Evolutionary conservation across 2,888 invertebrate species (phyloP), one percentile per base, ranked within the genome.

Genomic region (Eretmocerus hayati): DNA sequence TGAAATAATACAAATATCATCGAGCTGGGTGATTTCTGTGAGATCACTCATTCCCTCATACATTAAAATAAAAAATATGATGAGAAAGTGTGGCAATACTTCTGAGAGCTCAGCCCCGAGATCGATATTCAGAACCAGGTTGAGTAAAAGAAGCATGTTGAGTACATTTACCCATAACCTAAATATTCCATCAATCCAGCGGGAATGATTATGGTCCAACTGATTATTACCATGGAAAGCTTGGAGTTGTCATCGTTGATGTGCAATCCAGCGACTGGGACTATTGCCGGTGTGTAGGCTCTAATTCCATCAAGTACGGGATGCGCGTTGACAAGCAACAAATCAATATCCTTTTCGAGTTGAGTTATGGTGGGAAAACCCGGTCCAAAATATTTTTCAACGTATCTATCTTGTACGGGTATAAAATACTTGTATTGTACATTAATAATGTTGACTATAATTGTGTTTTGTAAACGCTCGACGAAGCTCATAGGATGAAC

Each of bases 241-340:
- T 32, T 42, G 36, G 36, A 5, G n/a, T 31, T 21, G 19, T 45
- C 46, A 2, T 62, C 58, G 3, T 40, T 52, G 13, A 66, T 44
- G 33, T 79, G 79, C 42, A 79, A 59, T 2, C 80, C 79, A 2
- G 77, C 79, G 48, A 80, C 61, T 60, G 80, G 78, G 36, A 80
- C 61, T 13, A 79, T 64, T 39, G 73, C 71, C 1, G 75, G 71
- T 0, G 75, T 72, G 42, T 70, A 54, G 2, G 77, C 71, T 37
- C 72, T 73, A 0, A 76, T 66, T 1, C 77, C 78, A 45, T 74
- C 74, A 16, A 80, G 50, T 5, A 75, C 73, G 54, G 73, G 75
- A 63, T 79, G 77, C n/a, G 75, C 74, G 57, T 79, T 79, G 1
- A 78, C 67, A 50, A 77, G 66, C 30, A 75, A 56, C 2, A 74